Percentiles rank a stretch among this genome's conserved stretches.
These are phyloP conservation scores for Panorpa germanica DNA, from an alignment of 2,888 invertebrate genomes.

Conservation along the genomic window DNA sequence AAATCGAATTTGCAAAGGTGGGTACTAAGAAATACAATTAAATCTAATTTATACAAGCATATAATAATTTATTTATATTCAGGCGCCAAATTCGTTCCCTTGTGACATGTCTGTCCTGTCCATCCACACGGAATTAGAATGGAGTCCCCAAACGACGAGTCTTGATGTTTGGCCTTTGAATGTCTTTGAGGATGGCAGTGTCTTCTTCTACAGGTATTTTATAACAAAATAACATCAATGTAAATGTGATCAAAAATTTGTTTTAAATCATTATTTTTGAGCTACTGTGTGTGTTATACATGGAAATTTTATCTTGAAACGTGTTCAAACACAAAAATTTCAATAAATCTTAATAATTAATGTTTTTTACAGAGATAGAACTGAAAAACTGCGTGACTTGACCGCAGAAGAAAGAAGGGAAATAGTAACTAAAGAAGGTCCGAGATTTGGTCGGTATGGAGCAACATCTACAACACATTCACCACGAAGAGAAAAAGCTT, in stretches of 20 bases:
- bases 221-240: too few relatives aligned
- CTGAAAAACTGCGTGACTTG: constrained; percentile 34
- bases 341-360: constrained; percentile 6
- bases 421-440: constrained; percentile 36
- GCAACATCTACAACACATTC: constrained; percentile 28
- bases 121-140: constrained; percentile 37
- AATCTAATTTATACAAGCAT: not conserved
- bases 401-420: constrained; percentile 40
- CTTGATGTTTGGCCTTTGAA: constrained; percentile 34
- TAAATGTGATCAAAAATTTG: not conserved
- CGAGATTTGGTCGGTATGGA: constrained; percentile 26
- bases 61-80: constrained; percentile 3
- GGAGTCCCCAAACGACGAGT: constrained; percentile 33
- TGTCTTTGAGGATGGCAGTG: constrained; percentile 37
- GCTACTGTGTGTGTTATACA: constrained; percentile 2
- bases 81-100: constrained; percentile 34
- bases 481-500: constrained; percentile 45
- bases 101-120: constrained; percentile 38
- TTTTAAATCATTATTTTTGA: not conserved
- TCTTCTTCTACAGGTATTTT: constrained; percentile 46
- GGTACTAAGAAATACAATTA: too few relatives aligned
- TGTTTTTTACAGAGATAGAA: constrained; percentile 33
- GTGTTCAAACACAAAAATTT: constrained; percentile 1
- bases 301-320: constrained; percentile 12
- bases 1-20: constrained; percentile 39